Conservation (phyloP, 2,113 vertebrate species). For the Tonatia bakeri region DNA sequence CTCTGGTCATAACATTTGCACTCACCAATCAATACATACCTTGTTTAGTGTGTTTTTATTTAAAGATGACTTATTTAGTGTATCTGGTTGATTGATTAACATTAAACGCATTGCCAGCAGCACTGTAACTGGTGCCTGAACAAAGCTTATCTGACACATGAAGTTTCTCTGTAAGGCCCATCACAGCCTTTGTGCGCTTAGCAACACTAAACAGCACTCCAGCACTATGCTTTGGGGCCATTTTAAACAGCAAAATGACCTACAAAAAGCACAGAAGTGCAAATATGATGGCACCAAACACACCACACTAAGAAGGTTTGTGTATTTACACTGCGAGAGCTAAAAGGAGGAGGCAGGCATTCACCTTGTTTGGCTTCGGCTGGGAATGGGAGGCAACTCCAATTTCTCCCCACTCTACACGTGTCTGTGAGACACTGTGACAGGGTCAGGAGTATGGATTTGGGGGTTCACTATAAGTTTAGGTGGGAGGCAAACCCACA, state of each 20-base stretch:
- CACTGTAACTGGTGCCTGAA: background rate
- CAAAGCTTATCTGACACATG: background rate
- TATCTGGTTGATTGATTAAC: background rate
- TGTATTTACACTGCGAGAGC: background rate
- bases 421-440: background rate
- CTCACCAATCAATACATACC: background rate
- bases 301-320: background rate
- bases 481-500: background rate
- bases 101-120: background rate
- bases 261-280: background rate
- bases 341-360: background rate
- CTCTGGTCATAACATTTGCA: background rate
- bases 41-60: background rate
- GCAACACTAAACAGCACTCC: background rate
- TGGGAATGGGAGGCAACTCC: background rate
- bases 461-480: background rate
- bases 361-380: background rate
- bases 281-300: background rate
- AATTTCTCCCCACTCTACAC: background rate
- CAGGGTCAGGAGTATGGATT: background rate
- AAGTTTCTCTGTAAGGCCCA: background rate
- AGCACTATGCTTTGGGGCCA: background rate
- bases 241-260: background rate
- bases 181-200: background rate
- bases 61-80: background rate